phyloP scores from a whole-genome alignment of 2,888 invertebrate genomes.

The Catocala sponsa region DNA sequence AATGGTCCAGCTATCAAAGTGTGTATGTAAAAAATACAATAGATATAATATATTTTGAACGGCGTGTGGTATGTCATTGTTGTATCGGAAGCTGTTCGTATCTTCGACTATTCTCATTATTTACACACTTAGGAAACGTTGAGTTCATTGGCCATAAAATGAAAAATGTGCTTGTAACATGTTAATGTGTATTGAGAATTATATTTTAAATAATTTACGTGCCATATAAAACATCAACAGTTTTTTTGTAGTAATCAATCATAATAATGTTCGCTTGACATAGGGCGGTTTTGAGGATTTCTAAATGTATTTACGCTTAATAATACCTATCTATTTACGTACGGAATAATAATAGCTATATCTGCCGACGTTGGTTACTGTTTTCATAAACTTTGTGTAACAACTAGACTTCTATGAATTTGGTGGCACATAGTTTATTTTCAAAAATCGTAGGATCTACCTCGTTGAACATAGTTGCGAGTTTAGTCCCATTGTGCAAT shows the following conservation, averaged over 20 bases:
- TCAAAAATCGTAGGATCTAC: no score
- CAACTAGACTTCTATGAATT: no score
- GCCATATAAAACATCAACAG: not conserved
- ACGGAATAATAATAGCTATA: no score
- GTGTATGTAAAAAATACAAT: conserved; percentile 16
- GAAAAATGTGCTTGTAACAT: conserved; percentile 3
- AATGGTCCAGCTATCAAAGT: not conserved
- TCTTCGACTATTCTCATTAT: not conserved
- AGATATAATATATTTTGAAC: conserved; percentile 1
- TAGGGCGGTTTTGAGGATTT: no score
- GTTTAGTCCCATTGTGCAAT: no score
- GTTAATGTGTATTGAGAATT: not conserved
- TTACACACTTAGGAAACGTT: conserved; percentile 1
- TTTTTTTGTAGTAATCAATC: conserved; percentile 5
- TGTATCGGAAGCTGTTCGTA: conserved; percentile 1
- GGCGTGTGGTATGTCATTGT: conserved; percentile 1
- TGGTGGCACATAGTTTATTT: no score
- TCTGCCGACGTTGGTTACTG: no score
- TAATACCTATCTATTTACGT: no score
- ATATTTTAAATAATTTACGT: not conserved
- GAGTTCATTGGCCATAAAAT: conserved; percentile 3
- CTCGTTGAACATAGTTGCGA: no score
- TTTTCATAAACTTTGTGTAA: no score
- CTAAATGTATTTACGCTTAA: no score
- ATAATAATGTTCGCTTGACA: not conserved